A percentile compares a stretch with the other conserved stretches of the same genome.
Evolutionary conservation across 2,797 vertebrate genomes (phyloP).

Genomic region (Pempheris klunzingeri): DNA sequence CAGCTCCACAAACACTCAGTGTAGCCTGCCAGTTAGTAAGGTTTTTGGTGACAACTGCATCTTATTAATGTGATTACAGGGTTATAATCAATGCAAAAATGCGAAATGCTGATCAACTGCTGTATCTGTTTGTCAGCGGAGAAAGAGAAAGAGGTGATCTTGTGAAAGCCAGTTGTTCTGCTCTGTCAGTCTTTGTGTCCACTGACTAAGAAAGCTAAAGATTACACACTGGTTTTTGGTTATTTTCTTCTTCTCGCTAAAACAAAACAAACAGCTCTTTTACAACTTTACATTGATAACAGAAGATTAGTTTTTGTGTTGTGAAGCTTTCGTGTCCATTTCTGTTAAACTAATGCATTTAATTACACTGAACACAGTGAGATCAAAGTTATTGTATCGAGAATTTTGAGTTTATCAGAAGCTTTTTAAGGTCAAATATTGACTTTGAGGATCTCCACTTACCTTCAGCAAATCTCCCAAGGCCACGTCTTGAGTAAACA

Average conservation of each 20-base stretch:
- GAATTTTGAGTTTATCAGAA: conserved; percentile 12
- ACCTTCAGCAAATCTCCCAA: background rate
- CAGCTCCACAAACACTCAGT: no score
- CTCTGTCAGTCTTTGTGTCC: conserved; percentile 10
- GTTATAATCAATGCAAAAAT: background rate
- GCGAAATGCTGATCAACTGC: background rate
- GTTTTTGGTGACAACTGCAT: background rate
- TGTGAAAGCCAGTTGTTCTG: background rate
- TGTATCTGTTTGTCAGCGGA: background rate
- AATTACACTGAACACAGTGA: background rate
- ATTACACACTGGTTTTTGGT: background rate
- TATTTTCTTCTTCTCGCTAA: background rate
- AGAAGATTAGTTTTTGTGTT: background rate
- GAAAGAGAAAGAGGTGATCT: background rate
- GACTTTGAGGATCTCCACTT: conserved; percentile 1
- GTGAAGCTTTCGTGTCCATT: background rate
- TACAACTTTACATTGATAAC: background rate
- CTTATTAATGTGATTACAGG: background rate
- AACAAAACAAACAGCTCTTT: conserved; percentile 6
- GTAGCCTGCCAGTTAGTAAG: no score
- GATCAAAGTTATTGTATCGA: background rate
- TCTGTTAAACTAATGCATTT: background rate
- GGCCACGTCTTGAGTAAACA: background rate
- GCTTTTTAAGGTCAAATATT: conserved; percentile 11
- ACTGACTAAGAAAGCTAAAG: background rate